Conservation (phyloP, 37 sponge, comb jelly and placozoan species). For the Halichondria panicea region DNA sequence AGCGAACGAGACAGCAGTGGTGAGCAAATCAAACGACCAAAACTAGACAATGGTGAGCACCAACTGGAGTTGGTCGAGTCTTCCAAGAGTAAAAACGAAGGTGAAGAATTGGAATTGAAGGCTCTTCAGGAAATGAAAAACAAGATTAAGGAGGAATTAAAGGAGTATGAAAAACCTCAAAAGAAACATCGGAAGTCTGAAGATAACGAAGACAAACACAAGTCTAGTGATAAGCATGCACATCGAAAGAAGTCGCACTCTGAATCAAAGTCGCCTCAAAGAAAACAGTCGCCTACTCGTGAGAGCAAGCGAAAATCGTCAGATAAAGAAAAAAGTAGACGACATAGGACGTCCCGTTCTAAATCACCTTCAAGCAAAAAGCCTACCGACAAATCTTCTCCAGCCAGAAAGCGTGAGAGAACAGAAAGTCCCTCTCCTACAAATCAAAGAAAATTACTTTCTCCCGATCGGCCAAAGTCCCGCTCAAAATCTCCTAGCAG, state of each 20-base stretch:
- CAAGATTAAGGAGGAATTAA: neutral
- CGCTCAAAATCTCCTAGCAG: neutral
- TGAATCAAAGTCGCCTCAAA: constrained; percentile 6
- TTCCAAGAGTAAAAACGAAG: too few species aligned
- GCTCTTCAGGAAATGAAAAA: too few species aligned
- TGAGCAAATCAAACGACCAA: neutral
- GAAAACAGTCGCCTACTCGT: neutral
- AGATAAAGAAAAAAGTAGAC: neutral
- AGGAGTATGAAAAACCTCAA: constrained; percentile 16
- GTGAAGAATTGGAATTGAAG: too few species aligned
- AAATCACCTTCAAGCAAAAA: neutral
- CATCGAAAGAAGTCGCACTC: neutral
- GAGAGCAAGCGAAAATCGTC: neutral
- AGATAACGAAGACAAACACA: neutral
- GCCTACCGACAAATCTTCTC: constrained; percentile 21
- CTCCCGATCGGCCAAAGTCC: neutral
- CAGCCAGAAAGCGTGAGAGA: neutral
- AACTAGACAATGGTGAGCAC: neutral
- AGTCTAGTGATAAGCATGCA: neutral
- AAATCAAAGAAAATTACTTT: neutral
- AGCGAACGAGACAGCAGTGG: constrained; percentile 1
- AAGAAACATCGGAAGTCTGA: constrained; percentile 17
- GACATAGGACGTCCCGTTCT: neutral
- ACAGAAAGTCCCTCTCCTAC: constrained; percentile 5
- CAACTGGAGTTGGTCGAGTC: constrained; percentile 8